Percentiles rank a stretch among this genome's conserved stretches.
Evolutionary conservation across 2,888 invertebrate genomes (phyloP).

Genomic region (Rapana venosa): DNA sequence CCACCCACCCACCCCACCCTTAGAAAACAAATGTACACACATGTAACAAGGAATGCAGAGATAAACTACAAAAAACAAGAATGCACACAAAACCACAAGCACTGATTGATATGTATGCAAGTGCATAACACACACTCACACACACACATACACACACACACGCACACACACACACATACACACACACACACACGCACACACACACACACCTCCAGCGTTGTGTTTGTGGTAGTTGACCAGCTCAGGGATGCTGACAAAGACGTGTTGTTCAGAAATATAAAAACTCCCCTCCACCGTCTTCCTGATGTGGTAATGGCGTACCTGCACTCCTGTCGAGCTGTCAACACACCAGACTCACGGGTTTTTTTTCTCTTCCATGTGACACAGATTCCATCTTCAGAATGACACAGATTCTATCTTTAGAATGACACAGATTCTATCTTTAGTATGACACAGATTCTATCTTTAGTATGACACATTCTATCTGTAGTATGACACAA

Average conservation of each 20-base stretch:
- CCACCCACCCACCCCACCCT: no score
- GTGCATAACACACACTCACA: neutral
- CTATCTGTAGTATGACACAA: no score
- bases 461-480: no score
- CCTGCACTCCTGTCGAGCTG: slow-evolving; percentile 86
- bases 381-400: no score
- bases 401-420: no score
- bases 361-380: no score
- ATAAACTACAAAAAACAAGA: no score
- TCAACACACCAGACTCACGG: neutral
- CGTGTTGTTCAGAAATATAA: slow-evolving; percentile 95
- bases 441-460: no score
- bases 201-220: slow-evolving; percentile 88
- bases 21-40: no score
- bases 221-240: slow-evolving; percentile 94
- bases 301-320: slow-evolving; percentile 95
- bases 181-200: neutral
- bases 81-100: no score
- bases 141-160: neutral
- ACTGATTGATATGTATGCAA: neutral
- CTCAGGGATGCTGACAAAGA: slow-evolving; percentile 93
- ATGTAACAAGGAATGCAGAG: no score
- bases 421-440: no score
- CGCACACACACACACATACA: neutral
- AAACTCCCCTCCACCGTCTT: slow-evolving; percentile 91